These are phyloP conservation scores for Cotesia vestalis DNA, from an alignment of 1,140 invertebrate genomes.

Conservation along the genomic window DNA sequence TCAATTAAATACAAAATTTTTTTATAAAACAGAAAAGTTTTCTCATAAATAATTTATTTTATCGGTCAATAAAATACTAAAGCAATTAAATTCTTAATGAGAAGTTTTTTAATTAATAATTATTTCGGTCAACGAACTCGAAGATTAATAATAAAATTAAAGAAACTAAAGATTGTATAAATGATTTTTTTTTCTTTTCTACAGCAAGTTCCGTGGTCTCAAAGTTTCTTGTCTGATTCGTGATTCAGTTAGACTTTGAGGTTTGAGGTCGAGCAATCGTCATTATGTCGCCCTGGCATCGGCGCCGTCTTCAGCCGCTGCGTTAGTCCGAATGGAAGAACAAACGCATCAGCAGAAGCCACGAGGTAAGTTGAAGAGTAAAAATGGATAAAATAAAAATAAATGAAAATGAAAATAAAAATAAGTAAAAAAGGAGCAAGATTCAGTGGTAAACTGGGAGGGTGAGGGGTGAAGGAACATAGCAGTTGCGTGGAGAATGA, in stretches of 20 bases:
- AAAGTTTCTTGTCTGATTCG: conserved; percentile 40
- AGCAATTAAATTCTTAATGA: too few relatives aligned
- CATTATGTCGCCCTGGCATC: conserved; percentile 50
- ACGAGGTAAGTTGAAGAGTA: conserved; percentile 22
- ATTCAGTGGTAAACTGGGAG: conserved; percentile 17
- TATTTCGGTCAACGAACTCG: too few relatives aligned
- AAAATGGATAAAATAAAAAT: not conserved
- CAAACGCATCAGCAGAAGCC: conserved; percentile 38
- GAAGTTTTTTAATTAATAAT: too few relatives aligned
- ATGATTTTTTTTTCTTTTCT: conserved; percentile 9
- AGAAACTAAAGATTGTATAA: conserved; percentile 17
- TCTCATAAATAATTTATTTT: too few relatives aligned
- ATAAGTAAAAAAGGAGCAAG: not conserved
- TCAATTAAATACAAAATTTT: too few relatives aligned
- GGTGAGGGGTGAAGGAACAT: conserved; percentile 15
- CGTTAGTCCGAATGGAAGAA: conserved; percentile 41
- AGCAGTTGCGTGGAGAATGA: conserved; percentile 10
- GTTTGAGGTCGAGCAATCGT: conserved; percentile 52
- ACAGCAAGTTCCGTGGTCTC: conserved; percentile 28
- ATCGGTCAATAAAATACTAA: too few relatives aligned
- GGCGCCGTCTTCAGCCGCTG: conserved; percentile 16
- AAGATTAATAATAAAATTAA: conserved; percentile 13
- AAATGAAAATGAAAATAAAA: not conserved
- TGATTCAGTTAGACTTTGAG: conserved; percentile 60
- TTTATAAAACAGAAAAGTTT: too few relatives aligned